phyloP scores from a whole-genome alignment of 2,113 vertebrate genomes.

The Pyrgilauda ruficollis region DNA sequence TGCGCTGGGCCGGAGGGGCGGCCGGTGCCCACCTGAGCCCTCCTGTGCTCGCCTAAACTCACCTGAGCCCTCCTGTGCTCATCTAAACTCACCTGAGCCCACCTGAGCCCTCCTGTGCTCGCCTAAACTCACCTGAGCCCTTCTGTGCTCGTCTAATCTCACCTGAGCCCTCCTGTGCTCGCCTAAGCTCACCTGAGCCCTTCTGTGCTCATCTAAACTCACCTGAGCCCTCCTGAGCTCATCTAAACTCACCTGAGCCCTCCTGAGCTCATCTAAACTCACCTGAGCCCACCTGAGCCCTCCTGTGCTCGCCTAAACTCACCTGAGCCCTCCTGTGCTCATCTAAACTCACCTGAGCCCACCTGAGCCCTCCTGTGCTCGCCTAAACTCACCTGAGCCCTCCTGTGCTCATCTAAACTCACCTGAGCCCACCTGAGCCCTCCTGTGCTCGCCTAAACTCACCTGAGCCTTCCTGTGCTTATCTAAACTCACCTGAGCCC shows the following conservation, averaged over 20 bases:
- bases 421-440: rapidly evolving
- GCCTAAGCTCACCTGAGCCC: not conserved
- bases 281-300: not conserved
- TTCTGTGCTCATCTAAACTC: not conserved
- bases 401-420: not conserved
- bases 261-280: no score
- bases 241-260: not conserved
- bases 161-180: rapidly evolving
- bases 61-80: not conserved
- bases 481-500: no score
- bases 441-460: not conserved
- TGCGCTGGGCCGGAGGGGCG: no score
- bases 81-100: not conserved
- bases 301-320: no score
- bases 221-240: no score
- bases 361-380: not conserved
- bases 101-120: not conserved
- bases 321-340: not conserved
- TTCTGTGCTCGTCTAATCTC: not conserved
- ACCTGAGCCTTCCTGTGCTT: no score
- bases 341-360: not conserved
- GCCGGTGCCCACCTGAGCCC: not conserved
- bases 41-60: no score
- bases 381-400: not conserved
- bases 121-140: not conserved